phyloP scores from a whole-genome alignment of 2,113 vertebrate species.

The Oreochromis aureus region DNA sequence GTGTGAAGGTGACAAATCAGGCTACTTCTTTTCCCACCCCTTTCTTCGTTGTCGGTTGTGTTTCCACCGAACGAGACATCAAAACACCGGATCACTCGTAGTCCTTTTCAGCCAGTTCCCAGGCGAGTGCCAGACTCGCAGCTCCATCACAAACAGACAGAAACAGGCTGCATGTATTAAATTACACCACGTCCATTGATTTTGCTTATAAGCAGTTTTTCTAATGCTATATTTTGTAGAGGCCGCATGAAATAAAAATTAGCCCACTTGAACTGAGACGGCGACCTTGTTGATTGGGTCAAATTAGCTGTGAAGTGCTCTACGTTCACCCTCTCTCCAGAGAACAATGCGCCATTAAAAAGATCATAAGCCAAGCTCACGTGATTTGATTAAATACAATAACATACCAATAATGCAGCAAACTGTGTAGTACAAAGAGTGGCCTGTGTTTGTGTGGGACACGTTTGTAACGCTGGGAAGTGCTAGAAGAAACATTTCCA shows the following conservation, averaged over 20 bases:
- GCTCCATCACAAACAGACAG: neutral
- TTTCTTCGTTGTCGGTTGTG: conserved; percentile 24
- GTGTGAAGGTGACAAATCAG: conserved; percentile 50
- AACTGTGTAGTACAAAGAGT: neutral
- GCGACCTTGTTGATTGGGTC: neutral
- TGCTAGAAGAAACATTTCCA: neutral
- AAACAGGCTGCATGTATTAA: neutral
- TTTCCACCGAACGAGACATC: conserved; percentile 50
- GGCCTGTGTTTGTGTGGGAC: neutral
- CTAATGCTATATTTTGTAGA: neutral
- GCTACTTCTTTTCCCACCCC: neutral
- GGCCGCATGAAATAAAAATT: neutral
- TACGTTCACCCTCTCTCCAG: neutral
- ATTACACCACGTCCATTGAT: neutral
- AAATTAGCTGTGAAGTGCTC: neutral
- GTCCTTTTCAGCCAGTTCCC: conserved; percentile 11
- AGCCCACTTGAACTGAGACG: neutral
- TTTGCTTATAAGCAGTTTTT: neutral
- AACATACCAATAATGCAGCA: neutral
- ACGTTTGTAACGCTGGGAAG: neutral
- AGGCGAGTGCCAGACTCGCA: conserved; percentile 22
- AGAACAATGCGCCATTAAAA: neutral
- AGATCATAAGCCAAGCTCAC: neutral
- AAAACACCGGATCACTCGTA: conserved; percentile 39
- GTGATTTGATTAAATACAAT: conserved; percentile 3